A percentile compares a stretch with the other conserved stretches of the same genome.
These are phyloP conservation scores for Pipa parva DNA, from an alignment of 2,113 vertebrate species.

Conservation along the genomic window DNA sequence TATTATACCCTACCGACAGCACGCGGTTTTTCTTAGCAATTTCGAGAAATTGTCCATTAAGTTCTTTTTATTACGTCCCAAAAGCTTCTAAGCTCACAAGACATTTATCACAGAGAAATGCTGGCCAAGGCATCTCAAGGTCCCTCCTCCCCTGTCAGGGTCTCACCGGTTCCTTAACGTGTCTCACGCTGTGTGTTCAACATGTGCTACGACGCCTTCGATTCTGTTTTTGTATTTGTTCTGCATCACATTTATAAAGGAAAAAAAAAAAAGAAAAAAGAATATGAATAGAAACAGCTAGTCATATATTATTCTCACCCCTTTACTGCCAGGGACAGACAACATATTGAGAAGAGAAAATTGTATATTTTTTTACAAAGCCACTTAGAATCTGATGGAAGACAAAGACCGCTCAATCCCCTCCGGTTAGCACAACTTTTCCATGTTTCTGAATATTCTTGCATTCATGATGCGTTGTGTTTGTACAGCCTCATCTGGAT, in stretches of 20 bases:
- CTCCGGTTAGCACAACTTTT: too few species aligned
- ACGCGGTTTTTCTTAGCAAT: slow-evolving; percentile 83
- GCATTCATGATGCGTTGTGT: too few species aligned
- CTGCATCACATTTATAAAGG: neutral
- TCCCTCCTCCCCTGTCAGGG: slow-evolving; percentile 30
- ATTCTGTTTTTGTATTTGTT: slow-evolving; percentile 2
- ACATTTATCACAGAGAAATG: slow-evolving; percentile 41
- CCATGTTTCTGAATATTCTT: too few species aligned
- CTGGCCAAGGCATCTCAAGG: slow-evolving; percentile 34
- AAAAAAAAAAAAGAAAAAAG: neutral
- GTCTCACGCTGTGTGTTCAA: slow-evolving; percentile 22
- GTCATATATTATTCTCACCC: neutral
- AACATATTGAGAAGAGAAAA: neutral
- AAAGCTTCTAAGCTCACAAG: slow-evolving; percentile 70
- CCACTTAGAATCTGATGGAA: too few species aligned
- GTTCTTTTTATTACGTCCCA: slow-evolving; percentile 86
- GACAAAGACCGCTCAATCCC: too few species aligned
- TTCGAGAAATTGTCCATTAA: slow-evolving; percentile 95
- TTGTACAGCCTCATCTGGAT: too few species aligned
- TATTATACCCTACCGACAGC: slow-evolving; percentile 84
- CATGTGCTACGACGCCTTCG: slow-evolving; percentile 18
- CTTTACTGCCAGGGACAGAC: neutral
- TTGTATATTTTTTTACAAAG: too few species aligned
- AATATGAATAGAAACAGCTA: neutral
- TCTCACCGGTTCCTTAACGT: slow-evolving; percentile 22